Conservation (phyloP, 2,888 invertebrate genomes). For the Apamea monoglypha region DNA sequence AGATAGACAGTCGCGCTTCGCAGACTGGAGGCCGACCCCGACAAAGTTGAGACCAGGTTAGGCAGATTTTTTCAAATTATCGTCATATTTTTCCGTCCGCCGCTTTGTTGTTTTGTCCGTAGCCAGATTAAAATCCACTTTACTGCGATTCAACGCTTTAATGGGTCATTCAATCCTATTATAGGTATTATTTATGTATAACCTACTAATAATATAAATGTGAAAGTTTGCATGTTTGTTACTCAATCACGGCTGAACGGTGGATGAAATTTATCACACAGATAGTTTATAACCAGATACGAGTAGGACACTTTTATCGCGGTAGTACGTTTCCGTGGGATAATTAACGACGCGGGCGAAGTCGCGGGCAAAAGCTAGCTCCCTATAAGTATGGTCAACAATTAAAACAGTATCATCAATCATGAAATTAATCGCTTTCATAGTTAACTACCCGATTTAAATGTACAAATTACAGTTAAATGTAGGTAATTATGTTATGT, state of each 20-base stretch:
- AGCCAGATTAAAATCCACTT: neutral
- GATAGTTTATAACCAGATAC: neutral
- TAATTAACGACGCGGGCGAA: neutral
- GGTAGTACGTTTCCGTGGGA: neutral
- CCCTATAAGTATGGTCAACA: neutral
- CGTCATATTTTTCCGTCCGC: neutral
- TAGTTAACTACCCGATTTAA: constrained; percentile 33
- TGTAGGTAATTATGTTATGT: constrained; percentile 26
- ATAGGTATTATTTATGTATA: neutral
- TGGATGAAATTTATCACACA: neutral
- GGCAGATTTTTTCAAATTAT: neutral
- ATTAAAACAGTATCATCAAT: constrained; percentile 26
- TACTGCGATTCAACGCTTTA: neutral
- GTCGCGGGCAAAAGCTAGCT: too few relatives aligned
- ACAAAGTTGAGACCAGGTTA: too few relatives aligned
- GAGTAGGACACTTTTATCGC: neutral
- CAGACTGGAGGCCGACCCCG: too few relatives aligned
- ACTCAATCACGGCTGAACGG: neutral
- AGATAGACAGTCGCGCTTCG: neutral
- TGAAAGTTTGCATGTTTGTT: neutral
- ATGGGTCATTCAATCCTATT: neutral
- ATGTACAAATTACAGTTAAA: constrained; percentile 36
- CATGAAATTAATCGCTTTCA: constrained; percentile 35
- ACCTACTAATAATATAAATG: neutral
- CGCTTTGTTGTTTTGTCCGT: neutral